Base-by-base conservation (phyloP, 2,888 invertebrate species). In the Blastobasis adustella region DNA sequence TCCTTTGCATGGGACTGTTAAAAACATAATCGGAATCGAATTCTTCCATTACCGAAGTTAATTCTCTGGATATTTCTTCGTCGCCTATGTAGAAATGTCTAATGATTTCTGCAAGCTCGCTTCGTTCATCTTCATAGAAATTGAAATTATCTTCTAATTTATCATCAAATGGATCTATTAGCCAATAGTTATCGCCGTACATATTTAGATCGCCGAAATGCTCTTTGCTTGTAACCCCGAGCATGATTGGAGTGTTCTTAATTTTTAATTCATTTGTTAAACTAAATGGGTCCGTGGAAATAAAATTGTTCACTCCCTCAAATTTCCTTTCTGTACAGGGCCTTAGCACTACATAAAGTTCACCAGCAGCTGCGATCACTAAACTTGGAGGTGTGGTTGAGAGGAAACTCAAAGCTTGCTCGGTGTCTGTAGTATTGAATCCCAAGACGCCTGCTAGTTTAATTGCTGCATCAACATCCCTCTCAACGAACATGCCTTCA, bases 71-170 rank as follows among this genome's bases (percentile, higher is more conserved):
- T 44, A 82, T 55, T 7, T 69, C 50, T 45, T 71, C 69, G 51
- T 86, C 86, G n/a, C 88, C 88, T 5, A 86, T 76, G 44, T 87
- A 86, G 57, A 79, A 86, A 49, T 76, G 76, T 52, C 66, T 73
- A 0, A 83, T 65, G 45, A 68, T 66, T 37, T 65, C 67, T 2
- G 79, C 71, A 38, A 74, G 75, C 44, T 63, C 58, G 10, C 56
- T 55, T 50, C 77, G 59, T 45, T 72, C 66, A 36, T 68, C 61
- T 2, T 75, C 72, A 45, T 79, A 68, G 6, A 86, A 64, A 59
- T 79, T 70, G 51, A 81, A 86, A 57, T 78, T 75, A 40, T 75
- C 74, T 49, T 58, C 61, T 46, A 86, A 60, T 59, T 72, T 80
- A 5, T 66, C 63, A 52, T 73, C 71, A 63, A 86, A 82, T 10